Percentiles rank a stretch among this genome's conserved stretches.
Evolutionary conservation across 64 coral and sea anemone species (phyloP).

Genomic region (Stylophora pistillata): DNA sequence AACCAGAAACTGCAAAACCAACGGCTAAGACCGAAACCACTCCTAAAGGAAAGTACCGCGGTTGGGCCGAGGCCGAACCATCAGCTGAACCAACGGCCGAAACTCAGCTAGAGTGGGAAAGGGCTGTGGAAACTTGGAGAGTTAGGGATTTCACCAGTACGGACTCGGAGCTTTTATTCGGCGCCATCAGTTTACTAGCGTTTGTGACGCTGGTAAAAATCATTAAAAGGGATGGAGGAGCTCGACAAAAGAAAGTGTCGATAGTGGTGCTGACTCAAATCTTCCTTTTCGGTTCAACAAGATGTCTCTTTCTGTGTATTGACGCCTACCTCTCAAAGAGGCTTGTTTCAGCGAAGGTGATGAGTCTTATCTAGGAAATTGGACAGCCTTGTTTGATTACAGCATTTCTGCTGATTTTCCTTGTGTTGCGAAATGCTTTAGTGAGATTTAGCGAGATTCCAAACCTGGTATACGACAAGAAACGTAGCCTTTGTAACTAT

Average conservation of each 20-base stretch:
- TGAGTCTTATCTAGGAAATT: constrained; percentile 55
- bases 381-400: constrained; percentile 56
- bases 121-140: constrained; percentile 27
- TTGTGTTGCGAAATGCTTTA: constrained; percentile 50
- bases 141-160: constrained; percentile 51
- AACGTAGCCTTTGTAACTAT: constrained; percentile 49
- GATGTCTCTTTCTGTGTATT: constrained; percentile 28
- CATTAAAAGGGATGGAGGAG: neutral
- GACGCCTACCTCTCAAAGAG: constrained; percentile 64
- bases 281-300: constrained; percentile 16
- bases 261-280: constrained; percentile 16
- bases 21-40: neutral
- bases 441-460: constrained; percentile 41
- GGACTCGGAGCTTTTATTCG: constrained; percentile 40
- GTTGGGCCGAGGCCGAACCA: neutral
- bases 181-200: constrained; percentile 3
- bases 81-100: constrained; percentile 25
- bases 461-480: constrained; percentile 50
- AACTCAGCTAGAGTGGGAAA: constrained; percentile 41
- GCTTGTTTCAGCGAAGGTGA: neutral
- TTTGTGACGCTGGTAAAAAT: neutral
- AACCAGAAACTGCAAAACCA: neutral
- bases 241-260: constrained; percentile 43
- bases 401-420: constrained; percentile 40
- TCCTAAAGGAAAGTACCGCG: neutral